These are phyloP conservation scores for Heteromurus nitidus DNA, from an alignment of 2,888 invertebrate species.

Conservation along the genomic window DNA sequence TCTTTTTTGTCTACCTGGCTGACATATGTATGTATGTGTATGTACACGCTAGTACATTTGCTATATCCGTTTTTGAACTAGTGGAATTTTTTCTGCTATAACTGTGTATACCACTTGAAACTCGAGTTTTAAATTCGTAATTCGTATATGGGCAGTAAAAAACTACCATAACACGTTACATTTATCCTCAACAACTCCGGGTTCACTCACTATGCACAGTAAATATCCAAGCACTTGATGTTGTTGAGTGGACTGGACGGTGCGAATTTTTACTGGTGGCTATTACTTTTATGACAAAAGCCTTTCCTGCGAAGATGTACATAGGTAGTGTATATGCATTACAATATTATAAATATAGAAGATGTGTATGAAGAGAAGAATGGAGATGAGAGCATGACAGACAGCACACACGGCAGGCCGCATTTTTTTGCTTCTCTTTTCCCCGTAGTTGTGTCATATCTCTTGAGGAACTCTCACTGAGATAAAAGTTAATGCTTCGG, in stretches of 20 bases:
- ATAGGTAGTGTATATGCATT: background rate
- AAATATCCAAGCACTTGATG: conserved; percentile 42
- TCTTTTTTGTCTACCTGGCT: too few species aligned
- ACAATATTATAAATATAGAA: background rate
- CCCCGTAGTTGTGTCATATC: conserved; percentile 54
- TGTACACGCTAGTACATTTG: background rate
- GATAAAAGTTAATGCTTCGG: conserved; percentile 62
- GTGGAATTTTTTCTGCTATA: too few species aligned
- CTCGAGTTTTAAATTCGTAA: conserved; percentile 53
- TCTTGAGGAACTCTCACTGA: conserved; percentile 49
- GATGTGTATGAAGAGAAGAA: conserved; percentile 5
- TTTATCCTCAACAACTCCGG: conserved; percentile 24
- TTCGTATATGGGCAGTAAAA: conserved; percentile 45
- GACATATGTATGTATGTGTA: too few species aligned
- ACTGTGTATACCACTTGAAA: too few species aligned
- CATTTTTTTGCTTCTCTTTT: too few species aligned
- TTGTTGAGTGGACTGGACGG: conserved; percentile 57
- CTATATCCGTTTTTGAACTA: conserved; percentile 9
- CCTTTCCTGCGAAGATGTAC: conserved; percentile 32
- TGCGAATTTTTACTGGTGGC: conserved; percentile 60
- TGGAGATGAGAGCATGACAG: conserved; percentile 63
- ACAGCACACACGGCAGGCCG: conserved; percentile 27
- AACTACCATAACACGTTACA: conserved; percentile 52
- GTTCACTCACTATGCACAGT: conserved; percentile 2
- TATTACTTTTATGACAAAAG: conserved; percentile 65